Base-by-base conservation (phyloP, 2,797 vertebrate genomes). In the Hipposideros larvatus region DNA sequence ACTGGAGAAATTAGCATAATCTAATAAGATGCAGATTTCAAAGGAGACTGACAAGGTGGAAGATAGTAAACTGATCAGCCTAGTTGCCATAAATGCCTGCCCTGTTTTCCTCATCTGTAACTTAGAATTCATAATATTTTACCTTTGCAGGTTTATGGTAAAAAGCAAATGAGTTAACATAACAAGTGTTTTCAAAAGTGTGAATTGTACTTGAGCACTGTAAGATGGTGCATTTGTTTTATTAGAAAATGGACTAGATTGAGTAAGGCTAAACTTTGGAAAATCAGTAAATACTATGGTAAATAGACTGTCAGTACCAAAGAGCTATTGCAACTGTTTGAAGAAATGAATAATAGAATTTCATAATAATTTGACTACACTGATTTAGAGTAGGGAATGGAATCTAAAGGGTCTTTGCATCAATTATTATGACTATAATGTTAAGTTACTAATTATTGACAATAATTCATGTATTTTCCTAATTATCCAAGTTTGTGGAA, bases 101-200 rank as follows among this genome's bases (percentile, higher is more conserved):
- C 74, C 21, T 34, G 21, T 34, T 61, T 68, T 82, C 31, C 28
- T 95, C 34, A 51, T 77, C 48, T 88, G 0, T 73, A 94, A 68
- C 2, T 41, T 79, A 75, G 5, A 79, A 70, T 55, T 82, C 31
- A 5, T 46, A 57, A 18, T 19, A 11, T 57, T 92, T 92, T 80
- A 61, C 4, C 41, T 92, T 41, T 87, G 3, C 15, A 84, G 16
- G 21, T 90, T 92, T 85, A 14, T 87, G 8, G 15, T 87, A 41
- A 37, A 79, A 16, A 71, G 26, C 37, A 94, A 43, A 28, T 70
- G 63, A 88, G 48, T 22, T 51, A 63, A 37, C 37, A 4, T 79
- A 84, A 71, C 4, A 88, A 83, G n/a, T 91, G 37, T 89, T 93
- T 88, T 21, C 26, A 90, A 82, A 89, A 43, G 22, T 11, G 34